Conservation (phyloP, 2,113 vertebrate species). For the Nothobranchius furzeri region DNA sequence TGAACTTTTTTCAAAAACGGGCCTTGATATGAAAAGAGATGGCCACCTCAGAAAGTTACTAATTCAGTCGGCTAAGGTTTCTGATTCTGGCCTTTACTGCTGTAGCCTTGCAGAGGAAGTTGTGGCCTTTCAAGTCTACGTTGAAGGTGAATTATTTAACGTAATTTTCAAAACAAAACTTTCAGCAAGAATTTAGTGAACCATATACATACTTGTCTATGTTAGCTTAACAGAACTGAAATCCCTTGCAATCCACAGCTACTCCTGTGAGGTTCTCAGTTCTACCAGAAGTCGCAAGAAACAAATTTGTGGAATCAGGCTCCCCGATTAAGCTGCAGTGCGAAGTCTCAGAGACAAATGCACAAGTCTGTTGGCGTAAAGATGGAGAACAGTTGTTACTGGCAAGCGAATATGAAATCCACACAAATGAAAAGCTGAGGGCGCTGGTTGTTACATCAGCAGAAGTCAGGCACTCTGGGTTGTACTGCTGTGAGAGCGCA, state of each 20-base stretch:
- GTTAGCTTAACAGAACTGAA: constrained; percentile 46
- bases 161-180: not conserved
- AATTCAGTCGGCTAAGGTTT: constrained; percentile 78
- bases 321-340: constrained; percentile 75
- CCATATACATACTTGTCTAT: not conserved
- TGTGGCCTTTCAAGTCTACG: constrained; percentile 84
- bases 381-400: constrained; percentile 69
- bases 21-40: constrained; percentile 82
- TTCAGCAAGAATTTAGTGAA: not conserved
- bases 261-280: constrained; percentile 70
- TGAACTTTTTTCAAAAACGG: constrained; percentile 81
- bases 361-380: constrained; percentile 77
- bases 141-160: constrained; percentile 82
- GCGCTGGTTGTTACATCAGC: constrained; percentile 72
- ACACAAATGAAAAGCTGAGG: constrained; percentile 69
- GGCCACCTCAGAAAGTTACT: constrained; percentile 81
- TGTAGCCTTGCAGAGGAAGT: constrained; percentile 85
- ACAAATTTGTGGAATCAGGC: constrained; percentile 76
- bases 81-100: constrained; percentile 86
- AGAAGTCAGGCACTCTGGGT: constrained; percentile 75
- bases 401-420: constrained; percentile 67
- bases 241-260: constrained; percentile 66
- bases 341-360: constrained; percentile 73
- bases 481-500: constrained; percentile 77
- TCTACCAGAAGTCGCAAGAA: constrained; percentile 71